Evolutionary conservation across 92 coral and sea anemone genomes (phyloP).

Genomic region (Phenganax stokvisi): DNA sequence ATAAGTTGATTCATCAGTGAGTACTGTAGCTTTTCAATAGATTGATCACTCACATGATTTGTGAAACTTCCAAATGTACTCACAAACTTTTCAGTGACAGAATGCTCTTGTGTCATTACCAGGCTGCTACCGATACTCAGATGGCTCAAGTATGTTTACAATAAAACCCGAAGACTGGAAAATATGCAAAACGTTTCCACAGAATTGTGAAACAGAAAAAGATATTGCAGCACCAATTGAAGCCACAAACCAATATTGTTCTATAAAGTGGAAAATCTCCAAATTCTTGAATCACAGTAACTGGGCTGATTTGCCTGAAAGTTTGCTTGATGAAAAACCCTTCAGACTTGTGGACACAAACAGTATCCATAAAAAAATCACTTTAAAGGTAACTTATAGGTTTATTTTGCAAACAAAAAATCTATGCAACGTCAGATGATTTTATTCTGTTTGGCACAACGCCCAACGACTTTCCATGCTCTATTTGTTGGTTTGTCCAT

Average conservation of each 20-base stretch:
- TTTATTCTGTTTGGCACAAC: neutral
- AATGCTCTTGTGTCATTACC: too few relatives aligned
- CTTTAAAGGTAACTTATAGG: neutral
- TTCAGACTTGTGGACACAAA: neutral
- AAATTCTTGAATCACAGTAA: conserved; percentile 1
- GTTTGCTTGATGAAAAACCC: neutral
- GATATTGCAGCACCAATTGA: conserved; percentile 11
- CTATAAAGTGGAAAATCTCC: neutral
- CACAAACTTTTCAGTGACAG: too few relatives aligned
- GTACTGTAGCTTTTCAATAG: too few relatives aligned
- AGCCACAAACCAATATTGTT: neutral
- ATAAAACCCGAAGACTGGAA: neutral
- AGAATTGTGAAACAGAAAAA: neutral
- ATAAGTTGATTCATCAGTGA: too few relatives aligned
- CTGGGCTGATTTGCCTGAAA: neutral
- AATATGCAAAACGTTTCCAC: neutral
- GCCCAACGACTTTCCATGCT: too few relatives aligned
- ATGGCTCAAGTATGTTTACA: conserved; percentile 7
- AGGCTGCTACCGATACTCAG: conserved; percentile 17
- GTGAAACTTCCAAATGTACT: too few relatives aligned
- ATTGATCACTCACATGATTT: too few relatives aligned
- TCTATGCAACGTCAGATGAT: neutral
- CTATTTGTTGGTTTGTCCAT: too few relatives aligned
- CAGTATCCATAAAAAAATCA: neutral
- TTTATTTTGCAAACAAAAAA: neutral